phyloP scores from a whole-genome alignment of 2,888 invertebrate species.

The Rhamnusium bicolor region DNA sequence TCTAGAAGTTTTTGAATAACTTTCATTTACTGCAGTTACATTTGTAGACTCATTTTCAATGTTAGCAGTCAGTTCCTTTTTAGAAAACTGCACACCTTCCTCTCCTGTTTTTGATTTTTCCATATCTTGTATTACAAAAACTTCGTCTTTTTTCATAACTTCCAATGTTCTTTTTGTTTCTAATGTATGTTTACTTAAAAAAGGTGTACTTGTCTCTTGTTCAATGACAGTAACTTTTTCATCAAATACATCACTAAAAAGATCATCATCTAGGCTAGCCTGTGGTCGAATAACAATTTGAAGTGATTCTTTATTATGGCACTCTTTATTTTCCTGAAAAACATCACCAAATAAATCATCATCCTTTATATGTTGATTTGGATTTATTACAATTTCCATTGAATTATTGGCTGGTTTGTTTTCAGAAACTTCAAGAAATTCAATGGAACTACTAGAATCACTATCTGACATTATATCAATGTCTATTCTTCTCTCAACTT shows the following conservation, averaged over 20 bases:
- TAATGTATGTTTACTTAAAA: background rate
- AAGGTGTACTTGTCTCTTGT: background rate
- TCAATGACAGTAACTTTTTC: slow-evolving; percentile 13
- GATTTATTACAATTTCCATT: slow-evolving; percentile 69
- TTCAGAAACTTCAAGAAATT: slow-evolving; percentile 69
- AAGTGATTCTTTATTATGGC: slow-evolving; percentile 45
- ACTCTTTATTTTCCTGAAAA: slow-evolving; percentile 68
- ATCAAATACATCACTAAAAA: slow-evolving; percentile 81
- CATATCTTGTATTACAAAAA: background rate
- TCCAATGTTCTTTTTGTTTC: slow-evolving; percentile 17
- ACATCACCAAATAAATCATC: slow-evolving; percentile 86
- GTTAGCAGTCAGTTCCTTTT: background rate
- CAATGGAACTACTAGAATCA: slow-evolving; percentile 62
- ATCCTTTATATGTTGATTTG: slow-evolving; percentile 69
- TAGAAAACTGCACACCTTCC: background rate
- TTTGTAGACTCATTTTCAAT: background rate
- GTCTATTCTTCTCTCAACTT: background rate
- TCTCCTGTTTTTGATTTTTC: background rate
- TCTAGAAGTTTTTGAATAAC: background rate
- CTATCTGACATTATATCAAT: slow-evolving; percentile 58
- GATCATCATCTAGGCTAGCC: slow-evolving; percentile 72
- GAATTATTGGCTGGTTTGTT: slow-evolving; percentile 35
- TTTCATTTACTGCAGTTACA: background rate
- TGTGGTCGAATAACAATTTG: slow-evolving; percentile 71
- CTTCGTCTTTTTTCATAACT: background rate